These are phyloP conservation scores for Harlomillsia oculata DNA, from an alignment of 1,140 invertebrate species.

Conservation along the genomic window DNA sequence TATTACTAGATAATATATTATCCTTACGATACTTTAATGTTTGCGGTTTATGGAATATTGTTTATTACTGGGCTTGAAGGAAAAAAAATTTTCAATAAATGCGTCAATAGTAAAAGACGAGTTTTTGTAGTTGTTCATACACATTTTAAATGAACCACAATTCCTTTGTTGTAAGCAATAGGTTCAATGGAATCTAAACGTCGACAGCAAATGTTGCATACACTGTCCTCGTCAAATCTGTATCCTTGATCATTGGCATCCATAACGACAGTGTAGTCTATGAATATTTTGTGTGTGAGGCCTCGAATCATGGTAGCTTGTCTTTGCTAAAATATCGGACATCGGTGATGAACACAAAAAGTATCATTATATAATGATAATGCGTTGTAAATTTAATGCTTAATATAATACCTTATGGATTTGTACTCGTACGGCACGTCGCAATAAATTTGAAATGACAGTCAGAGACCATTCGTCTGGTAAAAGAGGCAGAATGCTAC, in stretches of 20 bases:
- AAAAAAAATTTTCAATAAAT: too few relatives aligned
- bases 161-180: constrained; percentile 19
- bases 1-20: too few relatives aligned
- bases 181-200: constrained; percentile 20
- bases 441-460: constrained; percentile 8
- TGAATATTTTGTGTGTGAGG: constrained; percentile 8
- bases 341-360: too few relatives aligned
- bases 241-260: constrained; percentile 21
- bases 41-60: too few relatives aligned
- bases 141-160: constrained; percentile 29
- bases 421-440: constrained; percentile 5
- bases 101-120: constrained; percentile 6
- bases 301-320: constrained; percentile 9
- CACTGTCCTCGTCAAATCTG: constrained; percentile 20
- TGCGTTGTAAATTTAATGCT: neutral
- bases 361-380: too few relatives aligned
- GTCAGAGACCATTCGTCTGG: constrained; percentile 30
- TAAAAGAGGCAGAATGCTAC: constrained; percentile 20
- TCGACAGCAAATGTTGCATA: constrained; percentile 23
- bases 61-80: too few relatives aligned
- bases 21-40: too few relatives aligned
- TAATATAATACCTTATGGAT: constrained; percentile 10
- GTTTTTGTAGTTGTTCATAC: too few relatives aligned
- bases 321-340: too few relatives aligned
- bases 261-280: constrained; percentile 16